Percentiles rank a stretch among this genome's conserved stretches.
Evolutionary conservation across 2,888 invertebrate species (phyloP).

Genomic region (Tipula vernalis): DNA sequence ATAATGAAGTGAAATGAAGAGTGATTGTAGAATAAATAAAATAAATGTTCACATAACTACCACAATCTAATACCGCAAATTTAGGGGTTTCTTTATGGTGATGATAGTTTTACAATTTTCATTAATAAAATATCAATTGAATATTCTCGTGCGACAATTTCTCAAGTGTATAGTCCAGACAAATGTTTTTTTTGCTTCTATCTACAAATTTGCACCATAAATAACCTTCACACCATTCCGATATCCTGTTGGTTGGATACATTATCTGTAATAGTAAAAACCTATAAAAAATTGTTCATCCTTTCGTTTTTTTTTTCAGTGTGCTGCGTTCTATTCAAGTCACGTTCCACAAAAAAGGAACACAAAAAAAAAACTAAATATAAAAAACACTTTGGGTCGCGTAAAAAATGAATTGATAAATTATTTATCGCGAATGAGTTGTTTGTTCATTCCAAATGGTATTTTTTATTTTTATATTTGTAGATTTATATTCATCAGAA

Average conservation of each 20-base stretch:
- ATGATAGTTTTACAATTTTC: neutral
- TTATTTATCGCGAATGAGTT: neutral
- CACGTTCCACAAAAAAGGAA: neutral
- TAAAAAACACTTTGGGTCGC: constrained; percentile 4
- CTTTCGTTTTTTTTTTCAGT: neutral
- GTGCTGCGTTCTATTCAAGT: neutral
- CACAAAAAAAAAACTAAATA: neutral
- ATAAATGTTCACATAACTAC: neutral
- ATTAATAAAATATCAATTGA: neutral
- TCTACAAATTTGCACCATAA: neutral
- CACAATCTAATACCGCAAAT: too few relatives aligned
- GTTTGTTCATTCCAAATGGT: neutral
- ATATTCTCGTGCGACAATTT: neutral
- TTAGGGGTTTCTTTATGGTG: too few relatives aligned
- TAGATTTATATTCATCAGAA: neutral
- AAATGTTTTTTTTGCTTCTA: neutral
- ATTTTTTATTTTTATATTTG: neutral
- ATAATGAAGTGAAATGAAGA: neutral
- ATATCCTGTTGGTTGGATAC: neutral
- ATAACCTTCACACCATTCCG: neutral
- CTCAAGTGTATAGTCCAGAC: neutral
- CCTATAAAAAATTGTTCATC: neutral
- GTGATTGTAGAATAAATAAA: neutral
- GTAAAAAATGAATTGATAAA: neutral
- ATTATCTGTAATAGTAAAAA: neutral